phyloP scores from a whole-genome alignment of 1,140 invertebrate genomes.

The Periplaneta americana region DNA sequence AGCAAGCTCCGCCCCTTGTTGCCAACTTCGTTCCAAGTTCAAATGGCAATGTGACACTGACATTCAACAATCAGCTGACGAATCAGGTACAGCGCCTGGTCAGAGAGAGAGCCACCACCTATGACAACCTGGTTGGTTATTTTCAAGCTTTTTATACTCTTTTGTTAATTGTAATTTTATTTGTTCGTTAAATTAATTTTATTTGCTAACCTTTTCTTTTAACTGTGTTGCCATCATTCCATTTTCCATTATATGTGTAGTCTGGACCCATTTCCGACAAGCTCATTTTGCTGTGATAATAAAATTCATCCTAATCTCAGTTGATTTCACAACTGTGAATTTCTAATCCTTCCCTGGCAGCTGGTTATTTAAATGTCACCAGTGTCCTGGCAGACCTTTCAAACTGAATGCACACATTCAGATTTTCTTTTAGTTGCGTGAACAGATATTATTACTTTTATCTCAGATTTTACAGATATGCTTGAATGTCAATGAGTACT shows the following conservation, averaged over 20 bases:
- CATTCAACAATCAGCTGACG: conserved; percentile 75
- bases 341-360: too few relatives aligned
- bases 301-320: too few relatives aligned
- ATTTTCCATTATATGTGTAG: neutral
- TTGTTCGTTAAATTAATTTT: neutral
- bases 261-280: neutral
- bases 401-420: too few relatives aligned
- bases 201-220: neutral
- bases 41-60: conserved; percentile 79
- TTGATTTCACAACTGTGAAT: too few relatives aligned
- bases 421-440: too few relatives aligned
- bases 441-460: too few relatives aligned
- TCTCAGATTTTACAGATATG: too few relatives aligned
- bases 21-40: conserved; percentile 67
- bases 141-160: conserved; percentile 9
- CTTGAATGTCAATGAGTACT: too few relatives aligned
- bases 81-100: conserved; percentile 66
- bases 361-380: too few relatives aligned
- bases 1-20: conserved; percentile 41
- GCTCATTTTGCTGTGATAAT: too few relatives aligned
- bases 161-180: conserved; percentile 9
- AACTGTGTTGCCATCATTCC: neutral
- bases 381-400: too few relatives aligned
- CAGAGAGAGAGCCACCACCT: conserved; percentile 54
- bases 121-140: conserved; percentile 53